Evolutionary conservation across 2,888 invertebrate genomes (phyloP).

Genomic region (Labia minor): DNA sequence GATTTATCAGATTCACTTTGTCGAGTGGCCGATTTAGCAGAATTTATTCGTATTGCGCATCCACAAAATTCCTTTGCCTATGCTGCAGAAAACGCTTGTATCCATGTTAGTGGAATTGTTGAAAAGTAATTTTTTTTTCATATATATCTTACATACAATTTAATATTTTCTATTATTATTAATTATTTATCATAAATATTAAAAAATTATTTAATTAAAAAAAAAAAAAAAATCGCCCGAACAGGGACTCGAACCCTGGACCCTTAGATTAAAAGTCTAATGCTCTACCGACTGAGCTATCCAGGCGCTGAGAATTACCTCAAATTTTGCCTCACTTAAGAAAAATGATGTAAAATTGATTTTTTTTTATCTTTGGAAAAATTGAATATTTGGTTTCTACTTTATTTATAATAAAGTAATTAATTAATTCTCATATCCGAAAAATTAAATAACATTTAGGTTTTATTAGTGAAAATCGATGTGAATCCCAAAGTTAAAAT

Average conservation of each 20-base stretch:
- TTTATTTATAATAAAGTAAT: too few species aligned
- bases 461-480: too few species aligned
- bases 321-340: too few species aligned
- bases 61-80: conserved; percentile 60
- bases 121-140: conserved; percentile 57
- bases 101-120: conserved; percentile 79
- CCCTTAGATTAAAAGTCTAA: conserved; percentile 13
- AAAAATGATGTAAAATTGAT: too few species aligned
- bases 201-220: not conserved
- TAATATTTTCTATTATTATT: too few species aligned
- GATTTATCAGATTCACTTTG: conserved; percentile 90
- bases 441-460: too few species aligned
- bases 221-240: not conserved
- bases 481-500: too few species aligned
- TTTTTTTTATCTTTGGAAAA: too few species aligned
- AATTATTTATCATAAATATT: too few species aligned
- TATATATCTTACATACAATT: conserved; percentile 17
- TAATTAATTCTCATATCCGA: too few species aligned
- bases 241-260: not conserved
- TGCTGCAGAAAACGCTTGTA: conserved; percentile 84
- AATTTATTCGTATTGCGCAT: conserved; percentile 90
- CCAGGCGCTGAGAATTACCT: not conserved
- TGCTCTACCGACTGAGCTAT: conserved; percentile 13
- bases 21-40: conserved; percentile 92
- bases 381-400: too few species aligned